Base-by-base conservation (phyloP, 1,140 invertebrate genomes). In the Eriosoma lanigerum region DNA sequence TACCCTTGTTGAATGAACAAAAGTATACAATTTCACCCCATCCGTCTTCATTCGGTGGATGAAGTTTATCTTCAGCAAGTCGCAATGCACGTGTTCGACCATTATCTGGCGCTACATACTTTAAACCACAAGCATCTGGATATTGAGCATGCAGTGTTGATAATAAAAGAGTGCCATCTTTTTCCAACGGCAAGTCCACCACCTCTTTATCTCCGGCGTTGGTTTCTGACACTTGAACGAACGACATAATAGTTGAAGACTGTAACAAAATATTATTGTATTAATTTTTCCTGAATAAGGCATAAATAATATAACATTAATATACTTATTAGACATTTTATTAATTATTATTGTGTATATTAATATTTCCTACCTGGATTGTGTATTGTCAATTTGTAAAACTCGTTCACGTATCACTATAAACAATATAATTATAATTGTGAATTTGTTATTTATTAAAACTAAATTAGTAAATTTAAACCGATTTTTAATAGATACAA, bases 1-100 rank as follows among this genome's bases (percentile, higher is more conserved):
- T 87, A 94, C 93, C 93, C 93, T 98, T 98, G n/a, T 96, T 96
- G 88, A 98, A 98, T 82, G 97, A 96, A 87, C 95, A 96, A 86
- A 95, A 91, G 88, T 95, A 98, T 82, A 94, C 88, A 84, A 91
- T 89, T 85, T 93, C 92, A 83, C 93, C 93, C 96, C 96, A 98
- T 84, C 93, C 94, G 85, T 92, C 91, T 84, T 95, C 94, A 15
- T 2, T 56, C 46, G 94, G 94, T 38, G 95, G 91, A 88, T 96
- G 93, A 52, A 98, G 89, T 83, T 92, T 90, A 62, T 94, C 94
- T 84, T 97, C 95, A 82, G 91, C 93, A 81, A 96, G 88, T 82
- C 95, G 88, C 26, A 98, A 93, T 62, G 95, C 96, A 81, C 96
- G 89, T 86, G 94, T 91, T 32, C 91, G 90, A 83, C 93, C 91